A percentile compares a stretch with the other conserved stretches of the same genome.
These are phyloP conservation scores for Coregonus suidteri DNA, from an alignment of 2,797 vertebrate genomes.

Conservation along the genomic window DNA sequence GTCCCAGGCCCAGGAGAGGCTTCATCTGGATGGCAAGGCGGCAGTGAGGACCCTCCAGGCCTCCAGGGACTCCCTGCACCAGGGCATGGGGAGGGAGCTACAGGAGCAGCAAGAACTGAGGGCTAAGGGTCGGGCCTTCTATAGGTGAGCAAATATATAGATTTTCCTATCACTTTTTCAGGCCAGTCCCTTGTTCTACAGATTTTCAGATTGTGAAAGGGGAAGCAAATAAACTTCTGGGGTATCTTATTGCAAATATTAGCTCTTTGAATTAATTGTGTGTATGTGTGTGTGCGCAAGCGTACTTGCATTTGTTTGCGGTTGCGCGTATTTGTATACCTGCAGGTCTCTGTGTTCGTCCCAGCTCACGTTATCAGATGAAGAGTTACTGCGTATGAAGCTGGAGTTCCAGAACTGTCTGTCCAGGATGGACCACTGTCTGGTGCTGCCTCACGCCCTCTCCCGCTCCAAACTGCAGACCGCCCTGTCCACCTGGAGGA, in stretches of 20 bases:
- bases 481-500: constrained; percentile 68
- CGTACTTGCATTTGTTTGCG: not conserved
- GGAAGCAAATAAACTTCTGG: too few species aligned
- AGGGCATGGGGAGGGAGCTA: constrained; percentile 72
- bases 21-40: constrained; percentile 75
- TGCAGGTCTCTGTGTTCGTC: constrained; percentile 77
- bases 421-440: constrained; percentile 83
- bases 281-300: too few species aligned
- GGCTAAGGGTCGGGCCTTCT: constrained; percentile 73
- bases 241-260: too few species aligned
- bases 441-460: constrained; percentile 81
- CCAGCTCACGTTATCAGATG: constrained; percentile 81
- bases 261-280: not conserved
- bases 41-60: constrained; percentile 75
- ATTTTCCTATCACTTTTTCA: not conserved
- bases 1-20: constrained; percentile 70
- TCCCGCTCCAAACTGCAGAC: constrained; percentile 74
- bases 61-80: constrained; percentile 76
- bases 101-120: constrained; percentile 82
- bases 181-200: not conserved
- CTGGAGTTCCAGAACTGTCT: constrained; percentile 85
- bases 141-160: constrained; percentile 70
- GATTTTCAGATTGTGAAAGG: too few species aligned
- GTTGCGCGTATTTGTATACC: not conserved
- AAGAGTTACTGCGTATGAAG: constrained; percentile 79